These are phyloP conservation scores for Drosophila kurseongensis DNA, from an alignment of 1,140 invertebrate species.

Conservation along the genomic window DNA sequence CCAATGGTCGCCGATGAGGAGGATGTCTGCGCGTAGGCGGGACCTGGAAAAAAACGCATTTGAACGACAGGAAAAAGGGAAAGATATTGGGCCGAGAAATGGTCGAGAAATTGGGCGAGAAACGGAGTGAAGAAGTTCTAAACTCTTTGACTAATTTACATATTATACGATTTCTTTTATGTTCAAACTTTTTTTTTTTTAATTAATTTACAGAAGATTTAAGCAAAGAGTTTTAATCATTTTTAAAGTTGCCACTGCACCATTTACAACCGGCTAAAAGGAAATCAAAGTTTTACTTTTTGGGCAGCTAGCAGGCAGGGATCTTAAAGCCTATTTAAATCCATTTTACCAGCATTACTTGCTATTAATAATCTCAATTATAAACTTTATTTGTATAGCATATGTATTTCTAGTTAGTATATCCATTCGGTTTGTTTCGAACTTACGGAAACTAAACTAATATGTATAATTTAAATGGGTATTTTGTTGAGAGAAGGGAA, in stretches of 20 bases:
- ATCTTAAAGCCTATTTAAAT: background rate
- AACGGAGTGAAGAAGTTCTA: too few species aligned
- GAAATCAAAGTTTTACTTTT: background rate
- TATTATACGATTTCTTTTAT: too few species aligned
- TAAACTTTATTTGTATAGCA: too few species aligned
- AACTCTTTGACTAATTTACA: too few species aligned
- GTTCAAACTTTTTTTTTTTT: too few species aligned
- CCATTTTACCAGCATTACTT: background rate
- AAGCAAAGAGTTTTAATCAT: too few species aligned
- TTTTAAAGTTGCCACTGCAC: too few species aligned
- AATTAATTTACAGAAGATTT: too few species aligned
- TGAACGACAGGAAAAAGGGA: background rate
- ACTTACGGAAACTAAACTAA: conserved; percentile 1
- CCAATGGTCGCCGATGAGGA: conserved; percentile 31
- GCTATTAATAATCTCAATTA: too few species aligned
- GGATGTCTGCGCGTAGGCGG: conserved; percentile 53
- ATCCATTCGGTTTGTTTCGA: background rate
- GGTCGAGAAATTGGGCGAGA: too few species aligned
- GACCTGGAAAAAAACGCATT: conserved; percentile 46
- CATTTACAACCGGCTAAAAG: too few species aligned
- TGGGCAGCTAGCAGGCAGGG: conserved; percentile 4
- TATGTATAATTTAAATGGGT: background rate
- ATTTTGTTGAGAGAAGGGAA: background rate
- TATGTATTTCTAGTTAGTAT: background rate
- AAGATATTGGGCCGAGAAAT: background rate